phyloP scores from a whole-genome alignment of 2,888 invertebrate genomes.

The Crioceris asparagi region DNA sequence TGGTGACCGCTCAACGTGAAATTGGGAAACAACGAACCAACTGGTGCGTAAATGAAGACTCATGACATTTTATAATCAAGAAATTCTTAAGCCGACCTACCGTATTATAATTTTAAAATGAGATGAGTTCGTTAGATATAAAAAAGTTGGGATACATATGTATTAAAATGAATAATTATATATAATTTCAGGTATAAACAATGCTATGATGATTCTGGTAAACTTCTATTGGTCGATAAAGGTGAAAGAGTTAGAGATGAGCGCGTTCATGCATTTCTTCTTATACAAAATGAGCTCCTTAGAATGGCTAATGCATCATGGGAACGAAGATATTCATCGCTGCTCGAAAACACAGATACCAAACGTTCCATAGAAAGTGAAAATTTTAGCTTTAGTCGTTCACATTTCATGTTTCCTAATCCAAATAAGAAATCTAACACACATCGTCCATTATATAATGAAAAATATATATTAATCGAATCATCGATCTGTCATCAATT shows the following conservation, averaged over 20 bases:
- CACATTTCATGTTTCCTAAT: constrained; percentile 35
- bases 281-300: constrained; percentile 88
- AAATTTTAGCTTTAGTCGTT: constrained; percentile 29
- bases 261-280: constrained; percentile 81
- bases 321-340: constrained; percentile 68
- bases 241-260: constrained; percentile 80
- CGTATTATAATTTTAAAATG: no score
- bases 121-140: no score
- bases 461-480: constrained; percentile 59
- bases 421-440: constrained; percentile 35
- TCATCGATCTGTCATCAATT: constrained; percentile 79
- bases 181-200: constrained; percentile 57
- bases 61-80: no score
- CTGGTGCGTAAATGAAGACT: constrained; percentile 61
- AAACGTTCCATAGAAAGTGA: constrained; percentile 28
- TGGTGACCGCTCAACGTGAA: constrained; percentile 92
- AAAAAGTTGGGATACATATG: no score
- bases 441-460: constrained; percentile 40
- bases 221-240: constrained; percentile 61
- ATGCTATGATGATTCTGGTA: constrained; percentile 83
- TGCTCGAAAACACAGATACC: constrained; percentile 45
- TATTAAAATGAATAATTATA: no score
- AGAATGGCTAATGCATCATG: constrained; percentile 81
- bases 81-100: no score
- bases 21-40: constrained; percentile 77